Percentiles rank a stretch among this genome's conserved stretches.
These are phyloP conservation scores for Achatina immaculata DNA, from an alignment of 1,140 invertebrate genomes.

Conservation along the genomic window DNA sequence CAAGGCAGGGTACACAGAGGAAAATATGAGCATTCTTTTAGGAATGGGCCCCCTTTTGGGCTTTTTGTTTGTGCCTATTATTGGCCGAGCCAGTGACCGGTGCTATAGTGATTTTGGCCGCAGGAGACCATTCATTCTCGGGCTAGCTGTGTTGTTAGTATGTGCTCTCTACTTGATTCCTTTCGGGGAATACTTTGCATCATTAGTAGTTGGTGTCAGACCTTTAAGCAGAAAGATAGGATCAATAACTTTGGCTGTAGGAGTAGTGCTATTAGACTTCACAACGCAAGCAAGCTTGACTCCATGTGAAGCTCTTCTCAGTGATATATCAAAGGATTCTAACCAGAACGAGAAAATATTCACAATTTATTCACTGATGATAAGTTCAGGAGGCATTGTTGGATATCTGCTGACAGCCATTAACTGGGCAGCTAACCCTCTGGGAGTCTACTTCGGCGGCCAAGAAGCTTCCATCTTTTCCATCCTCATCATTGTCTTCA, in stretches of 20 bases:
- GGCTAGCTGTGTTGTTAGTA: conserved; percentile 66
- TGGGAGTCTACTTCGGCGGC: conserved; percentile 63
- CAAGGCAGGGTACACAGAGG: conserved; percentile 72
- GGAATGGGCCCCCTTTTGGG: conserved; percentile 72
- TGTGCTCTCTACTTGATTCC: conserved; percentile 69
- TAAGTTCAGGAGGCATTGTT: conserved; percentile 72
- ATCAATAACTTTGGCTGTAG: conserved; percentile 64
- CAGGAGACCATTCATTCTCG: conserved; percentile 73
- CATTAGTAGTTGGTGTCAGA: conserved; percentile 48
- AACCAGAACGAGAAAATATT: conserved; percentile 69
- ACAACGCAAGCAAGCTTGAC: conserved; percentile 72
- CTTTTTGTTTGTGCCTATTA: conserved; percentile 71
- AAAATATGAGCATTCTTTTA: conserved; percentile 71
- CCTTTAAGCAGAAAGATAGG: conserved; percentile 50
- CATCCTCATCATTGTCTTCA: conserved; percentile 65
- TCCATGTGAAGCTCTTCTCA: conserved; percentile 73
- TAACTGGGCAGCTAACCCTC: conserved; percentile 71
- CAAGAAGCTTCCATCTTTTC: conserved; percentile 68
- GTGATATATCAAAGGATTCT: conserved; percentile 67
- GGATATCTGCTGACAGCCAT: conserved; percentile 73
- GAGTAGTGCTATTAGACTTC: conserved; percentile 73
- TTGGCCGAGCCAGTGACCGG: conserved; percentile 72
- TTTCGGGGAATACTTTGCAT: conserved; percentile 61
- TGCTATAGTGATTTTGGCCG: conserved; percentile 70
- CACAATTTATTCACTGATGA: conserved; percentile 72